phyloP scores from a whole-genome alignment of 1,140 invertebrate genomes.

The Doryteuthis pealeii region DNA sequence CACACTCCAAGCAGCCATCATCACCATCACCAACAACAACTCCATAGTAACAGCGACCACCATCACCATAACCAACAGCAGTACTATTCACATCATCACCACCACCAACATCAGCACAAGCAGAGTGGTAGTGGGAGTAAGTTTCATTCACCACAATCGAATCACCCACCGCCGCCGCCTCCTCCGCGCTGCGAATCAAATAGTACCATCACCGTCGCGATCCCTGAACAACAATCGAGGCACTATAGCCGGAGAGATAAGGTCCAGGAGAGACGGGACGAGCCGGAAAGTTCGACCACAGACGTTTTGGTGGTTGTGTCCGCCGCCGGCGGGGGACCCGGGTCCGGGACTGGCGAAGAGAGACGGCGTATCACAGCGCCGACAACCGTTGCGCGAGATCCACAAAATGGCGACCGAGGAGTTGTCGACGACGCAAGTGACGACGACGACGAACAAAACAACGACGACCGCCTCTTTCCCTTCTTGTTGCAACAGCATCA shows the following conservation, averaged over 20 bases:
- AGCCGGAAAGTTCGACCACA: no score
- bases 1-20: not conserved
- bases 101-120: not conserved
- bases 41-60: not conserved
- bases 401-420: slow-evolving; percentile 10
- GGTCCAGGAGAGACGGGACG: no score
- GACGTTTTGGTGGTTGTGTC: no score
- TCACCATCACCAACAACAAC: not conserved
- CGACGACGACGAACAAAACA: not conserved
- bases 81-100: not conserved
- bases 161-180: no score
- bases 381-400: not conserved
- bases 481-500: not conserved
- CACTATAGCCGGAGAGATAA: no score
- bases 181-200: no score
- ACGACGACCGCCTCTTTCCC: not conserved
- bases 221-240: no score
- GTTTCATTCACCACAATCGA: no score
- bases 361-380: no score
- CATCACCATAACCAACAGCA: not conserved
- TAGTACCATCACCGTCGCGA: no score
- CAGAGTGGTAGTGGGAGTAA: not conserved
- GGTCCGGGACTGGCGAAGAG: no score
- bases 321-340: no score
- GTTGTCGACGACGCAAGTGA: not conserved